These are phyloP conservation scores for Rhinoderma darwinii DNA, from an alignment of 2,113 vertebrate genomes.

Conservation along the genomic window DNA sequence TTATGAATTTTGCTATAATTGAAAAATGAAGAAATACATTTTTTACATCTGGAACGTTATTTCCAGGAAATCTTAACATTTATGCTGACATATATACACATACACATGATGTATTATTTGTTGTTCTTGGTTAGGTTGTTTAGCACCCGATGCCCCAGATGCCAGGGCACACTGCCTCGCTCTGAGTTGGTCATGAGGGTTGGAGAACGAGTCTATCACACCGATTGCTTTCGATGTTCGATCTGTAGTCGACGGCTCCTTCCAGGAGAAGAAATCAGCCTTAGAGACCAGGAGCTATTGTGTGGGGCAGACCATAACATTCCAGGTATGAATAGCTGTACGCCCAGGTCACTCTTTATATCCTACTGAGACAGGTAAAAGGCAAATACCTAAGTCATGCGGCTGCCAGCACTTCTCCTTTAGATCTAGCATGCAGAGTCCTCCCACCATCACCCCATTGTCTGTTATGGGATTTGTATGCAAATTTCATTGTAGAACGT, in stretches of 20 bases:
- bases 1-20: too few species aligned
- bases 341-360: not conserved
- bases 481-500: too few species aligned
- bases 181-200: slow-evolving; percentile 96
- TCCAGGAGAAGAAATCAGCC: slow-evolving; percentile 94
- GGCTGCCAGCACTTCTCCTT: too few species aligned
- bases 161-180: slow-evolving; percentile 91
- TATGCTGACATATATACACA: not conserved
- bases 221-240: slow-evolving; percentile 95
- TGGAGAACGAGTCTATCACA: slow-evolving; percentile 91
- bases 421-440: not conserved
- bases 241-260: slow-evolving; percentile 92
- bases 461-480: not conserved
- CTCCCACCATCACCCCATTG: not conserved
- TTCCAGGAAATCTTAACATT: too few species aligned
- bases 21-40: too few species aligned
- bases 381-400: too few species aligned
- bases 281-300: slow-evolving; percentile 90
- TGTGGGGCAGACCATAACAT: slow-evolving; percentile 89
- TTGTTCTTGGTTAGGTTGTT: slow-evolving; percentile 81
- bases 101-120: not conserved
- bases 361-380: not conserved
- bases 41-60: too few species aligned
- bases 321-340: slow-evolving; percentile 32
- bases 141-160: slow-evolving; percentile 94